Percentiles rank a stretch among this genome's conserved stretches.
These are phyloP conservation scores for Cantharis nigra DNA, from an alignment of 2,888 invertebrate genomes.

Conservation along the genomic window DNA sequence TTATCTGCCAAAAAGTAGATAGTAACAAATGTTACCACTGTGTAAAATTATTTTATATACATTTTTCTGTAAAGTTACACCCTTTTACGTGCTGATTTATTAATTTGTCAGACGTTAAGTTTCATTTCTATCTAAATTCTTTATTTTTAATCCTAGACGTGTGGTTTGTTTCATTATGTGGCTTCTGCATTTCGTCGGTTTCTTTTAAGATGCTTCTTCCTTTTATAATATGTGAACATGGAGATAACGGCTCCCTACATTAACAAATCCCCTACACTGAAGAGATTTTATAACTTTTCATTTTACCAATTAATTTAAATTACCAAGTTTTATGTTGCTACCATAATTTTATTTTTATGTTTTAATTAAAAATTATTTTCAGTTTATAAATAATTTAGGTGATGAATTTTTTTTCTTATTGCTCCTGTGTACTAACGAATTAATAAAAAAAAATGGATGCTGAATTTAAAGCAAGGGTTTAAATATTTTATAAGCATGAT, in stretches of 20 bases:
- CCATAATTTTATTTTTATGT: background rate
- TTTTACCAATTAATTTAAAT: background rate
- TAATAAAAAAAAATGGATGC: background rate
- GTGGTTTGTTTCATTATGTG: constrained; percentile 16
- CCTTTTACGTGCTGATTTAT: background rate
- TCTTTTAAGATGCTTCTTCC: constrained; percentile 12
- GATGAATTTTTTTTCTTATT: background rate
- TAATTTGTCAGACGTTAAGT: background rate
- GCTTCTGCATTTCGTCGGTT: constrained; percentile 20
- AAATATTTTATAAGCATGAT: background rate
- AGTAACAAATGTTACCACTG: background rate
- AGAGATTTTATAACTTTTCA: background rate
- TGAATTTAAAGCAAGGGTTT: background rate
- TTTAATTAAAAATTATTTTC: background rate
- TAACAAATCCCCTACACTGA: constrained; percentile 9
- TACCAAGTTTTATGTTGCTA: background rate
- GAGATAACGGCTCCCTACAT: constrained; percentile 10
- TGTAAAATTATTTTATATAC: background rate
- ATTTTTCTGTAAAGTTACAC: background rate
- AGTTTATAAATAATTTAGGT: background rate
- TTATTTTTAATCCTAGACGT: constrained; percentile 11
- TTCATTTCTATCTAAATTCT: background rate
- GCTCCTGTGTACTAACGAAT: background rate
- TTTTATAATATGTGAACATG: constrained; percentile 8
- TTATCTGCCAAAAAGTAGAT: background rate